phyloP scores from a whole-genome alignment of 2,113 vertebrate genomes.

The Notarius quadriscutis region DNA sequence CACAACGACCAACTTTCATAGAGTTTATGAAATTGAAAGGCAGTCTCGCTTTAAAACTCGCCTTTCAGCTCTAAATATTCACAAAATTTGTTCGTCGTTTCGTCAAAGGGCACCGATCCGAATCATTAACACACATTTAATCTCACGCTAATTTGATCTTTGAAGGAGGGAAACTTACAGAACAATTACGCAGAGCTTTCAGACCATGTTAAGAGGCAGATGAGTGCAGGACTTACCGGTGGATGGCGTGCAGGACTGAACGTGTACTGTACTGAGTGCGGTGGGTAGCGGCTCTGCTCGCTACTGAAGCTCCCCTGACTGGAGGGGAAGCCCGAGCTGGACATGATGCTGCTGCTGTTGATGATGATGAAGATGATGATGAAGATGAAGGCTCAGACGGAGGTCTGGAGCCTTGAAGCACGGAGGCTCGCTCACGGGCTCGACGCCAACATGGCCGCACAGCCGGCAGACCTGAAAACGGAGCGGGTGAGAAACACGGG shows the following conservation, averaged over 20 bases:
- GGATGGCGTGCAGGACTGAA: conserved; percentile 86
- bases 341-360: conserved; percentile 76
- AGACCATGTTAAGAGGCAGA: no score
- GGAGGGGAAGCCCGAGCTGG: conserved; percentile 95
- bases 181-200: not conserved
- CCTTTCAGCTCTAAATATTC: not conserved
- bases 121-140: not conserved
- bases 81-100: not conserved
- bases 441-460: conserved; percentile 80
- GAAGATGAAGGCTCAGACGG: conserved; percentile 47
- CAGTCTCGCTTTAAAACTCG: no score
- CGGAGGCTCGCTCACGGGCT: conserved; percentile 76
- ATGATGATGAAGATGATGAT: conserved; percentile 64
- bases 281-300: conserved; percentile 90
- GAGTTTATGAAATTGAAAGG: no score
- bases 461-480: conserved; percentile 77
- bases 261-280: conserved; percentile 92
- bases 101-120: not conserved
- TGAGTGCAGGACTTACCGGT: conserved; percentile 75
- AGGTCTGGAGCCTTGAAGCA: conserved; percentile 47
- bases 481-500: not conserved
- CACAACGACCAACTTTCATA: no score
- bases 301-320: conserved; percentile 96
- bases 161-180: not conserved
- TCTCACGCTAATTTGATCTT: no score